phyloP scores from a whole-genome alignment of 2,888 invertebrate genomes.

The Argynnis bischoffii region DNA sequence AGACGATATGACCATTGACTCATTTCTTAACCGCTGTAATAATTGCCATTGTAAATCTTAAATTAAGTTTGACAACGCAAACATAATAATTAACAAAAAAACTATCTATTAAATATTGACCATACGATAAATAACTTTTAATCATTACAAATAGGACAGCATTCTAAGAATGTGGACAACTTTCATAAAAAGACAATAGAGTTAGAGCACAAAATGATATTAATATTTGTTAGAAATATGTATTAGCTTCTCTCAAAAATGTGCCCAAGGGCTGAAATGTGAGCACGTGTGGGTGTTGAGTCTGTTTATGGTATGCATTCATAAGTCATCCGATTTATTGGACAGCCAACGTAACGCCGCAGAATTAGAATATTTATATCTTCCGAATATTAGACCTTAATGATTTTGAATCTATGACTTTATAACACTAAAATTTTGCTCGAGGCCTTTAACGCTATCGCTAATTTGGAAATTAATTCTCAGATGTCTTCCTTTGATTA shows the following conservation, averaged over 20 bases:
- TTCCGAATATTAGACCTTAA: conserved; percentile 50
- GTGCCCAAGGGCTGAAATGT: conserved; percentile 77
- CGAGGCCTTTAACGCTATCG: conserved; percentile 1
- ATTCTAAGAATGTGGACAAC: conserved; percentile 65
- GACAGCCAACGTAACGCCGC: conserved; percentile 53
- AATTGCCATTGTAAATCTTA: too few species aligned
- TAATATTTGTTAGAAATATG: conserved; percentile 82
- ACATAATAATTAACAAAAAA: neutral
- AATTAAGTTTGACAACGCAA: neutral
- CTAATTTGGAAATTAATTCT: conserved; percentile 1
- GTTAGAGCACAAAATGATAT: conserved; percentile 73
- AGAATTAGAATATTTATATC: conserved; percentile 63
- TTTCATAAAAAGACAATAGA: conserved; percentile 56
- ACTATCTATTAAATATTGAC: neutral
- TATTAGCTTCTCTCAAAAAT: conserved; percentile 80
- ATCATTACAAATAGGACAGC: conserved; percentile 31
- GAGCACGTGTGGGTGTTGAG: conserved; percentile 73
- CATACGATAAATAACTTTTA: neutral
- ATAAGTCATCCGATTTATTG: conserved; percentile 57
- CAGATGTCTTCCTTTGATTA: neutral
- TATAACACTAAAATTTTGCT: conserved; percentile 28
- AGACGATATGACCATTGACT: too few species aligned
- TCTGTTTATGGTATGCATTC: conserved; percentile 53
- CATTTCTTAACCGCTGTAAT: too few species aligned
- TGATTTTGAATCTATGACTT: conserved; percentile 41